A percentile compares a stretch with the other conserved stretches of the same genome.
These are phyloP conservation scores for Tachycineta bicolor DNA, from an alignment of 2,113 vertebrate genomes.

Conservation along the genomic window DNA sequence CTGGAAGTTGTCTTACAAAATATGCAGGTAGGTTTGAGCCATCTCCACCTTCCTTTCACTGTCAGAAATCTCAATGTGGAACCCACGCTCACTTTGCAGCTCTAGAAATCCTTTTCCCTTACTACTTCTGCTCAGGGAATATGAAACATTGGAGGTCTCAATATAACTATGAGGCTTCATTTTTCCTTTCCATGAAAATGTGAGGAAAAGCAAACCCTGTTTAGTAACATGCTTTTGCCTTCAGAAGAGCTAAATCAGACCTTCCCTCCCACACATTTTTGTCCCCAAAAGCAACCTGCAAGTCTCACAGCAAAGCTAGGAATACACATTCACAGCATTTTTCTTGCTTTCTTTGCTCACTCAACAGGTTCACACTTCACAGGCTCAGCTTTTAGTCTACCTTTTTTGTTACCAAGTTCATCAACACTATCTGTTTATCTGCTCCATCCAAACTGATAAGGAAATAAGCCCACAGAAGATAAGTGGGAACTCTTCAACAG, in stretches of 20 bases:
- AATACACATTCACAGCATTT: constrained; percentile 7
- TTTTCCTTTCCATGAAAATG: background rate
- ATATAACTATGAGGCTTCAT: background rate
- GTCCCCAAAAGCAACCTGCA: background rate
- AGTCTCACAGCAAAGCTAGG: constrained; percentile 25
- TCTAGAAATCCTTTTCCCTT: background rate
- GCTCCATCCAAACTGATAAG: background rate
- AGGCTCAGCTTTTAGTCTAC: background rate
- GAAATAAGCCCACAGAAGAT: constrained; percentile 23
- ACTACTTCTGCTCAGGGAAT: background rate
- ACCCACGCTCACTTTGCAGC: background rate
- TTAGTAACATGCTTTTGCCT: constrained; percentile 23
- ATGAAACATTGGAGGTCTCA: background rate
- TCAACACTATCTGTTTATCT: constrained; percentile 33
- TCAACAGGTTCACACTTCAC: constrained; percentile 33
- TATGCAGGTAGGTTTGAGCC: background rate
- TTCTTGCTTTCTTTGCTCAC: constrained; percentile 10
- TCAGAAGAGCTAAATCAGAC: constrained; percentile 5
- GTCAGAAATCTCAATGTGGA: background rate
- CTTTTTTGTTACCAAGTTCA: constrained; percentile 38
- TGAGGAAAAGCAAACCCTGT: background rate
- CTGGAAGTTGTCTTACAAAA: background rate
- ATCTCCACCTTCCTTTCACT: background rate
- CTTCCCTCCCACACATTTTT: constrained; percentile 24
- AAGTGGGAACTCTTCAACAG: constrained; percentile 34